Evolutionary conservation across 2,113 vertebrate genomes (phyloP).

Genomic region (Grammomys surdaster): DNA sequence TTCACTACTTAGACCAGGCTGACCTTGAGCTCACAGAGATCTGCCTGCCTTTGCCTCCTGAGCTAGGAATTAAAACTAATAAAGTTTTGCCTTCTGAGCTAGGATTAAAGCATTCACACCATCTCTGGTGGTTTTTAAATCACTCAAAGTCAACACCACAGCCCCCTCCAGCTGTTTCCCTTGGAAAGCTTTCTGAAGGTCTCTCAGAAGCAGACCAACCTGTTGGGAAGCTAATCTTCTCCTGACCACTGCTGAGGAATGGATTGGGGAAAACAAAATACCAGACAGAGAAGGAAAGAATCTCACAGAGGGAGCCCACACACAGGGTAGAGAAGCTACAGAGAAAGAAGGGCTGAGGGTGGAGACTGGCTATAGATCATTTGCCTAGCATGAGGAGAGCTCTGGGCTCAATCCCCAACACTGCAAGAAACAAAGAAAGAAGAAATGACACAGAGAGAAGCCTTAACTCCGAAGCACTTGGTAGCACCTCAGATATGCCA

Average conservation of each 20-base stretch:
- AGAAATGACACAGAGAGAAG: not conserved
- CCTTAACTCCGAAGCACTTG: not conserved
- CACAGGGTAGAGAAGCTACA: not conserved
- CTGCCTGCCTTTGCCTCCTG: not conserved
- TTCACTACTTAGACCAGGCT: not conserved
- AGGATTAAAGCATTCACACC: not conserved
- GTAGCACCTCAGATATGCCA: not conserved
- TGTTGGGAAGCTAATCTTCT: not conserved
- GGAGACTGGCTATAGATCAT: no score
- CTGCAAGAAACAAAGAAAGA: not conserved
- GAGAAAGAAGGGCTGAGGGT: not conserved
- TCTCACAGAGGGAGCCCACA: not conserved
- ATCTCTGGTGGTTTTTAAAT: not conserved
- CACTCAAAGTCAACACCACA: not conserved
- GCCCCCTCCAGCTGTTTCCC: not conserved
- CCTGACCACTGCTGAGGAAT: not conserved
- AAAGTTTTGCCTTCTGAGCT: not conserved
- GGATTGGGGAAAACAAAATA: not conserved
- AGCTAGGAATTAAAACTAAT: not conserved
- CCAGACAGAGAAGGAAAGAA: not conserved
- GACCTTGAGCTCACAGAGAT: not conserved
- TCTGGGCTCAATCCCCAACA: not conserved
- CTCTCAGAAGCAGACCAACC: not conserved
- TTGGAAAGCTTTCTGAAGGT: not conserved
- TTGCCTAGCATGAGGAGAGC: not conserved